phyloP scores from a whole-genome alignment of 2,113 vertebrate species.

The Axis porcinus region DNA sequence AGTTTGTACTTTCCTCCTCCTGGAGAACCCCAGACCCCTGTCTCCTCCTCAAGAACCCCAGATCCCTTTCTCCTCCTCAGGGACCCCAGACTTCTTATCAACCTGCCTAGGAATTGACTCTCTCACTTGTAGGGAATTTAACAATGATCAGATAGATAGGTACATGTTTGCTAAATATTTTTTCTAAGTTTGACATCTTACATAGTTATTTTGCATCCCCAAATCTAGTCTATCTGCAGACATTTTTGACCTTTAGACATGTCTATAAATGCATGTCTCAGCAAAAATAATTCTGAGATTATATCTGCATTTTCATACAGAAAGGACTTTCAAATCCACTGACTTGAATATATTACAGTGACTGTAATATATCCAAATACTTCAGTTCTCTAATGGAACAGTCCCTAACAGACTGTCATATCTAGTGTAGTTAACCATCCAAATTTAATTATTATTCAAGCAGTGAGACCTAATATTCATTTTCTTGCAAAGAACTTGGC shows the following conservation, averaged over 20 bases:
- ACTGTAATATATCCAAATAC: conserved; percentile 22
- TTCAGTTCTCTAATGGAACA: conserved; percentile 47
- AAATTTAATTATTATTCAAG: conserved; percentile 79
- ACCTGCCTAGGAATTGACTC: not conserved
- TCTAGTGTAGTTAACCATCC: conserved; percentile 60
- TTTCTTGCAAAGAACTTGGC: conserved; percentile 79
- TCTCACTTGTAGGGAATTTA: not conserved
- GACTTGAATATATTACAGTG: not conserved
- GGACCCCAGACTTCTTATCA: not conserved
- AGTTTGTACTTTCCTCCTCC: not conserved
- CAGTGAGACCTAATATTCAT: conserved; percentile 74
- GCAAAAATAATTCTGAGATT: not conserved
- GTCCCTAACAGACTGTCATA: conserved; percentile 57
- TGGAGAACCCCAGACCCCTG: not conserved
- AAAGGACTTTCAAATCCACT: conserved; percentile 23
- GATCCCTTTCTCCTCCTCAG: not conserved
- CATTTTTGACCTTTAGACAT: not conserved
- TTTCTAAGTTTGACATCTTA: not conserved
- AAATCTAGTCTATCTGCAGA: not conserved
- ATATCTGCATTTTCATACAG: conserved; percentile 13
- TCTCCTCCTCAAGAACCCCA: not conserved
- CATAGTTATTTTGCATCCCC: not conserved
- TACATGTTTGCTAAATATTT: not conserved
- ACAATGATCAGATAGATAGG: not conserved
- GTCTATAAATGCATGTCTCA: not conserved